Evolutionary conservation across 2,888 invertebrate genomes (phyloP), one percentile per base, ranked within the genome.

Genomic region (Catocala nupta): DNA sequence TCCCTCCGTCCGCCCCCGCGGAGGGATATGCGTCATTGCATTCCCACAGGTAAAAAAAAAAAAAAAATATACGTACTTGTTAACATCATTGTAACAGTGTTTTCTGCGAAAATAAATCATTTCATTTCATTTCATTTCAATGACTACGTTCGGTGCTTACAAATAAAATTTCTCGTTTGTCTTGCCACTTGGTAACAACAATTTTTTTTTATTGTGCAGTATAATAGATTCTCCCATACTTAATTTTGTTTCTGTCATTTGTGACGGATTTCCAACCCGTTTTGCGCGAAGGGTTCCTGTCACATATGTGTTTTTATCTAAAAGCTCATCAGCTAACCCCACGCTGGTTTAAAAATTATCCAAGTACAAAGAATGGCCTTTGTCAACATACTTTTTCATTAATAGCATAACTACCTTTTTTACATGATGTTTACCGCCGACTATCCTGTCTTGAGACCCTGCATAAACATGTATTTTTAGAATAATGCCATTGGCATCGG

Each of bases 381-480:
- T 36, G 7, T 36, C 36, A 72, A 61, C 70, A 53, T 70, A 72
- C 60, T 72, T 64, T 64, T 72, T 52, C 65, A 70, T 64, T 25
- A 72, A 59, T 47, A 72, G 48, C 42, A 55, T 51, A 12, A 74
- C 61, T 36, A 71, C 65, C 62, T 58, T 65, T 61, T 65, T 65
- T 42, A 65, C 60, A 49, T 65, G 65, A 56, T 65, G 60, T 65
- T 60, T 63, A 59, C 69, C 66, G 36, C 69, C 63, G 54, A 69
- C 63, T 63, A 60, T 39, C 57, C 53, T 49, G 53, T 57, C 65
- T 61, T 61, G 61, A 53, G 61, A 65, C 54, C 71, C 71, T 53
- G 71, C 74, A 59, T 75, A 75, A 44, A 73, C 54, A 60, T 75
- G 73, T 53, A 69, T 71, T 68, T 74, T 57, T n/a, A 68, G 54